Percentiles rank a stretch among this genome's conserved stretches.
Evolutionary conservation across 1,140 invertebrate genomes (phyloP).

Genomic region (Solenopsis fugax): DNA sequence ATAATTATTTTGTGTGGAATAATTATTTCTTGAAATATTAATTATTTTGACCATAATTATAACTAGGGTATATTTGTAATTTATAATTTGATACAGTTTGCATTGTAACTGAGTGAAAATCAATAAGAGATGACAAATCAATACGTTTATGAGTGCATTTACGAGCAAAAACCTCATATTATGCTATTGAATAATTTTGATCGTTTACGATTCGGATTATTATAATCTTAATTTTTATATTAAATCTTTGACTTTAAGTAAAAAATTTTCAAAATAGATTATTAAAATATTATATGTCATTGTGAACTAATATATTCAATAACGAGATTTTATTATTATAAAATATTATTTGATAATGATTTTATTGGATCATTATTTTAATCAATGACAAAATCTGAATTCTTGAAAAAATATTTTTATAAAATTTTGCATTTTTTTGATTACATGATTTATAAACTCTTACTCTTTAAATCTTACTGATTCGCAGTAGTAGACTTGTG

Average conservation of each 20-base stretch:
- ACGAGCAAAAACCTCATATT: neutral
- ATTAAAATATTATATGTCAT: neutral
- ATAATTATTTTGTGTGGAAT: slow-evolving; percentile 11
- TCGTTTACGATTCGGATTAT: neutral
- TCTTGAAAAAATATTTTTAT: neutral
- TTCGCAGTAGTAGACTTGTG: too few relatives aligned
- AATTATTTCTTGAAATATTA: slow-evolving; percentile 33
- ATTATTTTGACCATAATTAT: slow-evolving; percentile 10
- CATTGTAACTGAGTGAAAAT: neutral
- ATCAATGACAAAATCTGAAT: neutral
- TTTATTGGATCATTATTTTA: neutral
- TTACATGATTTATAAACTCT: neutral
- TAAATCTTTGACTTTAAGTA: neutral
- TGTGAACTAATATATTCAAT: neutral
- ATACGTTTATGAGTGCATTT: neutral
- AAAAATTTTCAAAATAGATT: neutral
- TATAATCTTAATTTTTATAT: neutral
- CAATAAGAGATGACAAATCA: neutral
- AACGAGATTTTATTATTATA: neutral
- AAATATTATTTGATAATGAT: neutral
- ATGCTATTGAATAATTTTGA: neutral
- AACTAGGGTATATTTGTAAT: neutral
- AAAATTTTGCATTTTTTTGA: neutral
- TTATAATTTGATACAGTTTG: neutral
- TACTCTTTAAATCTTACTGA: too few relatives aligned